Evolutionary conservation across 2,888 invertebrate species (phyloP).

Genomic region (Thera obeliscata): DNA sequence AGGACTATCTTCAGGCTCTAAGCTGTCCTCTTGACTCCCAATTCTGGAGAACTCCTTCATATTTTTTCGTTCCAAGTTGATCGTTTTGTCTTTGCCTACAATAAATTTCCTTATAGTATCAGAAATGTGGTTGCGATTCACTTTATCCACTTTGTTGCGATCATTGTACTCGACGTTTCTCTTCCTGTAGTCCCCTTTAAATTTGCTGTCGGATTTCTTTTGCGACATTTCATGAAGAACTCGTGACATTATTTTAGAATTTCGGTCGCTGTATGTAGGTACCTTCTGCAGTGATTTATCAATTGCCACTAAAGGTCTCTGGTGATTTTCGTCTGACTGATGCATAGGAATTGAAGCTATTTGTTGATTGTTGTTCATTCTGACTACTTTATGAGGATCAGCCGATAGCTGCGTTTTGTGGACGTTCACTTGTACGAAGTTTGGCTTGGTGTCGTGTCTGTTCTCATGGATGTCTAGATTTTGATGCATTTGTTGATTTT

Average conservation of each 20-base stretch:
- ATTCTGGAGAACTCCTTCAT: constrained; percentile 42
- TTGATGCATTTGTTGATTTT: constrained; percentile 10
- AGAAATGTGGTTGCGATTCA: constrained; percentile 45
- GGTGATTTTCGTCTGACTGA: constrained; percentile 39
- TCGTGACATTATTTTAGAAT: constrained; percentile 43
- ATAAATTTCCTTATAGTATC: constrained; percentile 54
- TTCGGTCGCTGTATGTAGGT: constrained; percentile 39
- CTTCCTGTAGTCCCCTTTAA: constrained; percentile 48
- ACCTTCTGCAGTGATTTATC: constrained; percentile 24
- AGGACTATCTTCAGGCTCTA: constrained; percentile 50
- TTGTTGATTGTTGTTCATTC: constrained; percentile 48
- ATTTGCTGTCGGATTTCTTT: constrained; percentile 42
- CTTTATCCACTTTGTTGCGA: constrained; percentile 35
- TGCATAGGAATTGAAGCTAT: constrained; percentile 32
- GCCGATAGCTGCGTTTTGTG: constrained; percentile 48
- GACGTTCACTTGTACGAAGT: constrained; percentile 49
- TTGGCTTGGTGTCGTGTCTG: constrained; percentile 39
- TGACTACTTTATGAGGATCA: constrained; percentile 48
- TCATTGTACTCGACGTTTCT: constrained; percentile 39
- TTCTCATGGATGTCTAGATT: constrained; percentile 11
- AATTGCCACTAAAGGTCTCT: constrained; percentile 36
- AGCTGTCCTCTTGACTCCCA: constrained; percentile 49
- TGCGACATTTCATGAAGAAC: constrained; percentile 49
- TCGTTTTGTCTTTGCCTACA: constrained; percentile 47
- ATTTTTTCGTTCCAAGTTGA: constrained; percentile 35